phyloP scores from a whole-genome alignment of 2,113 vertebrate species.

The Centropus unirufus region DNA sequence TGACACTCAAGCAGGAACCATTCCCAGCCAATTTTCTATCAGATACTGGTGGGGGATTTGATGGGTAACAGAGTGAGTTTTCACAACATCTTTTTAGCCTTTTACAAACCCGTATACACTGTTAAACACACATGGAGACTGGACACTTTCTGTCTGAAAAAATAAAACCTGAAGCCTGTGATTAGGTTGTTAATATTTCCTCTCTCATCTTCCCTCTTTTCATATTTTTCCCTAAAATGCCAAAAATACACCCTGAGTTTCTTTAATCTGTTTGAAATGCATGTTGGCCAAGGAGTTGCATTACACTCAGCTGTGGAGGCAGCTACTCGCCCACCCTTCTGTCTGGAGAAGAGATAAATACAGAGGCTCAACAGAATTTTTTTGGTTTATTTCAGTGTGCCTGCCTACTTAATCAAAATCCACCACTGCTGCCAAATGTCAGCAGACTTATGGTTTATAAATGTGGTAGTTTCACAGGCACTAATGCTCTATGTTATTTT shows the following conservation, averaged over 20 bases:
- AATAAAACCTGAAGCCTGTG: not conserved
- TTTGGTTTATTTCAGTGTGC: not conserved
- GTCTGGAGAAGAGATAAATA: constrained; percentile 9
- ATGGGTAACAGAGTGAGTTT: not conserved
- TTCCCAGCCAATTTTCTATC: not conserved
- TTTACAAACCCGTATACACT: not conserved
- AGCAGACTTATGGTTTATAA: not conserved
- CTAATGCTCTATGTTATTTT: not conserved
- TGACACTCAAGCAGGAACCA: not conserved
- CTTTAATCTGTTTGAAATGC: not conserved
- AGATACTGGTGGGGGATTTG: not conserved
- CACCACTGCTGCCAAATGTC: constrained; percentile 10
- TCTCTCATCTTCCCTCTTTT: not conserved
- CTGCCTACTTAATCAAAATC: constrained; percentile 18
- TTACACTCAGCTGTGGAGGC: not conserved
- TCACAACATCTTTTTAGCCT: not conserved
- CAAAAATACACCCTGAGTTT: not conserved
- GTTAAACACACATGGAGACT: not conserved
- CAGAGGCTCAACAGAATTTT: not conserved
- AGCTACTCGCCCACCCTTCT: constrained; percentile 14
- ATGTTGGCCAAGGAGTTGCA: not conserved
- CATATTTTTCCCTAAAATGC: not conserved
- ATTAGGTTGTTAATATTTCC: not conserved
- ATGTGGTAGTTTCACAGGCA: not conserved
- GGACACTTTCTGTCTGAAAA: not conserved